These are phyloP conservation scores for Mungos mungo DNA, from an alignment of 2,113 vertebrate species.

Conservation along the genomic window DNA sequence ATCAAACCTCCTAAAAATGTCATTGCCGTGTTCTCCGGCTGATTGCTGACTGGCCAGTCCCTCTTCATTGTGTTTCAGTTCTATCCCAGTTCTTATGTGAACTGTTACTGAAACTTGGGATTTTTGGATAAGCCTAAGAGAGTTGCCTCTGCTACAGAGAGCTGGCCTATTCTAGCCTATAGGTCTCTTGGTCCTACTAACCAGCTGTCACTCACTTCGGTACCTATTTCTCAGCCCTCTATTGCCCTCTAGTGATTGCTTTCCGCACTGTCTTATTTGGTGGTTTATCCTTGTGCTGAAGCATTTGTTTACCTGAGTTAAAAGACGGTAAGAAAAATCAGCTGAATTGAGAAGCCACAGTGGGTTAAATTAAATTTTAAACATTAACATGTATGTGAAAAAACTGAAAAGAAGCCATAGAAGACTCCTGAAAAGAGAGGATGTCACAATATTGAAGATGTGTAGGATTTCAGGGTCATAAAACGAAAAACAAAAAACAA, in stretches of 20 bases:
- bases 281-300: neutral
- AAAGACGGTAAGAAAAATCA: neutral
- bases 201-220: neutral
- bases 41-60: neutral
- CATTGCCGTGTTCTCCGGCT: neutral
- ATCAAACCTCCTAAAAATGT: neutral
- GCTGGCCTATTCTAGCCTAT: neutral
- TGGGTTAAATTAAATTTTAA: neutral
- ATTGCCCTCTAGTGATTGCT: constrained; percentile 63
- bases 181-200: neutral
- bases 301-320: neutral
- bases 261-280: neutral
- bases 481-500: neutral
- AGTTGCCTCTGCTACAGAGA: neutral
- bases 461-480: neutral
- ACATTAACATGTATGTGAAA: neutral
- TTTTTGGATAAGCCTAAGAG: neutral
- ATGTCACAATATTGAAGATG: neutral
- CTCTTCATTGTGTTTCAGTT: neutral
- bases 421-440: neutral
- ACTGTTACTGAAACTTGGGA: neutral
- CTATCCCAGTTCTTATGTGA: neutral
- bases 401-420: neutral
- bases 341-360: neutral
- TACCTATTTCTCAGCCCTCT: constrained; percentile 23